phyloP scores from a whole-genome alignment of 2,113 vertebrate genomes.

The Datnioides undecimradiatus region DNA sequence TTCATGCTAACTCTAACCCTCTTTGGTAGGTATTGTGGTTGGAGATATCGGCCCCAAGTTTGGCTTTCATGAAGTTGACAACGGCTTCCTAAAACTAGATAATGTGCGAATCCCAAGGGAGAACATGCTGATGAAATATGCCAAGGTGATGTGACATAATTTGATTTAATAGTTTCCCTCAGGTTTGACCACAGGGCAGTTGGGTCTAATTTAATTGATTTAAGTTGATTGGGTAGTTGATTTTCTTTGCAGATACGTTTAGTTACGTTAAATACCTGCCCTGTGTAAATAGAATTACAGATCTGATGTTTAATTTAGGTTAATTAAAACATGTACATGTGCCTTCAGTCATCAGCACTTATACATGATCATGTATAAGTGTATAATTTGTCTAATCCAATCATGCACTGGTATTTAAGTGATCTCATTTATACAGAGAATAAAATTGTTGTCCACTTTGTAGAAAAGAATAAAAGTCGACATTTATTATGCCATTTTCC shows the following conservation, averaged over 20 bases:
- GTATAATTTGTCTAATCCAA: too few species aligned
- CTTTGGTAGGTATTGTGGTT: slow-evolving; percentile 89
- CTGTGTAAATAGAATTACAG: too few species aligned
- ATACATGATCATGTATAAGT: too few species aligned
- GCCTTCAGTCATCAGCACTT: not conserved
- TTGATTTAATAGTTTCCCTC: not conserved
- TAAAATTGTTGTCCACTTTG: too few species aligned
- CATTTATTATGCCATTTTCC: too few species aligned
- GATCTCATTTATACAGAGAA: not conserved
- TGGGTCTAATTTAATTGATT: too few species aligned
- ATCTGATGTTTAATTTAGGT: not conserved
- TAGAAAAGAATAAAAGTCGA: too few species aligned
- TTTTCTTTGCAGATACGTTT: not conserved
- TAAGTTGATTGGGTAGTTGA: not conserved
- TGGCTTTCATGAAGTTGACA: slow-evolving; percentile 96
- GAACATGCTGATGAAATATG: slow-evolving; percentile 98
- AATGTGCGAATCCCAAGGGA: slow-evolving; percentile 94
- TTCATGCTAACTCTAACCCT: not conserved
- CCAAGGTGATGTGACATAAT: slow-evolving; percentile 87
- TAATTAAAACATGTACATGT: not conserved
- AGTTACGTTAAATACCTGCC: not conserved
- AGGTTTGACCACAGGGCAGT: too few species aligned
- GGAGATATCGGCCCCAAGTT: slow-evolving; percentile 99
- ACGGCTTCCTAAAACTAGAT: slow-evolving; percentile 96
- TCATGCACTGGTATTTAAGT: too few species aligned